These are phyloP conservation scores for Brevimyrus niger DNA, from an alignment of 2,113 vertebrate genomes.

Conservation along the genomic window DNA sequence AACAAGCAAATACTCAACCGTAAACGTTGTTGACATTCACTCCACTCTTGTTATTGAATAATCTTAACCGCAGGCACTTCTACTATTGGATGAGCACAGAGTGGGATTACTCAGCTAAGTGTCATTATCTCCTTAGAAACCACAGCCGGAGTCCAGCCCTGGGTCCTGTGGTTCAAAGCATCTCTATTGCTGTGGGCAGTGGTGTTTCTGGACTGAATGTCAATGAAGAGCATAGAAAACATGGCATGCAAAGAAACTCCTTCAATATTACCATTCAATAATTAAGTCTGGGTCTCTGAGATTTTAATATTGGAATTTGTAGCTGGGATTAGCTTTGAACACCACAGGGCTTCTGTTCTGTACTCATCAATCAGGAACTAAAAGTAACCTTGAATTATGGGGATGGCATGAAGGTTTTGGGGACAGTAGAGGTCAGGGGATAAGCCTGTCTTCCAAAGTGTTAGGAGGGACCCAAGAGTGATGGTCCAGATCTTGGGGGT, in stretches of 20 bases:
- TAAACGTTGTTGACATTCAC: neutral
- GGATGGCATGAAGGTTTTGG: neutral
- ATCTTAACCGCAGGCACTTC: neutral
- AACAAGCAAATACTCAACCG: neutral
- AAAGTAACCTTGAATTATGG: neutral
- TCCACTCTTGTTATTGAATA: neutral
- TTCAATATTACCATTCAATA: neutral
- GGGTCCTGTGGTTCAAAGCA: neutral
- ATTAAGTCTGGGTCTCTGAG: neutral
- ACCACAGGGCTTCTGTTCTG: neutral
- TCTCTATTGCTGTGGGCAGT: neutral
- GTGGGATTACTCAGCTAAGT: neutral
- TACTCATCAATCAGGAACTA: neutral
- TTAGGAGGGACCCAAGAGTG: neutral
- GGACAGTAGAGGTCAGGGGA: neutral
- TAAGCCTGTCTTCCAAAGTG: neutral
- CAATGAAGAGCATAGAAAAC: neutral
- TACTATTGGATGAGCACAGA: neutral
- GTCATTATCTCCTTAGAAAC: neutral
- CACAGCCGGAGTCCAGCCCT: neutral
- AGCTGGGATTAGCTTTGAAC: neutral
- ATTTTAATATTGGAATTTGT: neutral
- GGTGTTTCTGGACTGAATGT: neutral
- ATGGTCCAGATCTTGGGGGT: neutral
- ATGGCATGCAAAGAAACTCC: neutral